phyloP scores from a whole-genome alignment of 2,888 invertebrate species.

The Cerceris rybyensis region DNA sequence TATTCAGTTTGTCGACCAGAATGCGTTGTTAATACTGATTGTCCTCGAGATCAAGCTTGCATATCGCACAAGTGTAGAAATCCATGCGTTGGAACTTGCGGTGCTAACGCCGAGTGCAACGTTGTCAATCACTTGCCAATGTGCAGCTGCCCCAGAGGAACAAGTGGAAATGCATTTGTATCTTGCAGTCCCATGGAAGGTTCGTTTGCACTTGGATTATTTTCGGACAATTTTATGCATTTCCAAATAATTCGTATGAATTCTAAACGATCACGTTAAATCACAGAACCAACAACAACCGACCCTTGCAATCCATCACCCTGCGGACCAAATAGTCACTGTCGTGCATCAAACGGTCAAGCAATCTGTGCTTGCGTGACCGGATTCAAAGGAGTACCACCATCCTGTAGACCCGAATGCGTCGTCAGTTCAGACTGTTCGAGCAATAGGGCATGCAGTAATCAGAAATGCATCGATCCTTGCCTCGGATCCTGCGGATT shows the following conservation, averaged over 20 bases:
- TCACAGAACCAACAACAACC: constrained; percentile 81
- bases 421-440: constrained; percentile 91
- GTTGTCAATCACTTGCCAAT: constrained; percentile 86
- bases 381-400: constrained; percentile 89
- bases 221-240: constrained; percentile 33
- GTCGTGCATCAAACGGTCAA: constrained; percentile 84
- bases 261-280: neutral
- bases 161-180: constrained; percentile 88
- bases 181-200: constrained; percentile 84
- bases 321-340: constrained; percentile 91
- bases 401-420: constrained; percentile 91
- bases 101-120: constrained; percentile 87
- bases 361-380: constrained; percentile 89
- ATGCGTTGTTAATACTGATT: constrained; percentile 81
- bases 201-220: constrained; percentile 75
- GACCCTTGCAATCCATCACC: constrained; percentile 90
- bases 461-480: constrained; percentile 91
- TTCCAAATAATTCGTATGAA: neutral
- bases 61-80: constrained; percentile 81
- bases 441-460: constrained; percentile 88
- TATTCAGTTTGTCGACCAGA: constrained; percentile 81
- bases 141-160: constrained; percentile 86
- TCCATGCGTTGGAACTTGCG: constrained; percentile 90
- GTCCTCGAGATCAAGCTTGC: constrained; percentile 80
- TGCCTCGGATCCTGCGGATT: constrained; percentile 91